Percentiles rank a stretch among this genome's conserved stretches.
phyloP scores from a whole-genome alignment of 2,113 vertebrate species.

The Hiodon tergisus region DNA sequence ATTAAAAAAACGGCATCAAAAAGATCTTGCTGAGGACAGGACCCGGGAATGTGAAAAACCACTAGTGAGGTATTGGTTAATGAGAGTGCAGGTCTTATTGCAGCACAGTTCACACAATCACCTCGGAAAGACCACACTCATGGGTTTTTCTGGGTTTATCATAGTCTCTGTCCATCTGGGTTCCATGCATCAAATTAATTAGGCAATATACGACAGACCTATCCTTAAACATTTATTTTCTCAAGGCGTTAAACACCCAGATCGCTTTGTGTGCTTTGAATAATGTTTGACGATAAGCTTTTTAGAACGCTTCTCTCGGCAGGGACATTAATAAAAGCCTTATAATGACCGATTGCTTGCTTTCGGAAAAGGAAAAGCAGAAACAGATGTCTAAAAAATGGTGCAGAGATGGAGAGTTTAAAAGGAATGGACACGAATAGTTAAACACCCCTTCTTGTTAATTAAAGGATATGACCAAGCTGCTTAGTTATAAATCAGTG shows the following conservation, averaged over 20 bases:
- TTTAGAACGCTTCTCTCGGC: conserved; percentile 9
- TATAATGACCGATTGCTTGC: conserved; percentile 23
- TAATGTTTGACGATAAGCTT: conserved; percentile 11
- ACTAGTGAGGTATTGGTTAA: neutral
- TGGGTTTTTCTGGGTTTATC: neutral
- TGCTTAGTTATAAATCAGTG: neutral
- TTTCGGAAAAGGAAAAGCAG: conserved; percentile 25
- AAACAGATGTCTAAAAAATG: conserved; percentile 30
- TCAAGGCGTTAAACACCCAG: conserved; percentile 10
- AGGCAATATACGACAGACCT: neutral
- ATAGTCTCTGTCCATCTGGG: neutral
- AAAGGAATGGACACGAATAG: conserved; percentile 16
- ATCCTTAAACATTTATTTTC: conserved; percentile 2
- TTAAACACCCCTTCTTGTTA: neutral
- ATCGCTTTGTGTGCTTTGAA: conserved; percentile 10
- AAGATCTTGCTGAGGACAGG: too few relatives aligned
- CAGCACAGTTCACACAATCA: neutral
- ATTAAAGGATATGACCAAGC: neutral
- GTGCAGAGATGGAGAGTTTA: conserved; percentile 24
- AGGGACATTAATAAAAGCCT: conserved; percentile 18
- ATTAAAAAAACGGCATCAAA: too few relatives aligned
- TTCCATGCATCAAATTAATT: neutral
- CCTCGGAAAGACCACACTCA: neutral
- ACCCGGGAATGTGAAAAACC: neutral
- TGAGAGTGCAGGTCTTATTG: neutral